Evolutionary conservation across 2,888 invertebrate species (phyloP).

Genomic region (Aleiodes alternator): DNA sequence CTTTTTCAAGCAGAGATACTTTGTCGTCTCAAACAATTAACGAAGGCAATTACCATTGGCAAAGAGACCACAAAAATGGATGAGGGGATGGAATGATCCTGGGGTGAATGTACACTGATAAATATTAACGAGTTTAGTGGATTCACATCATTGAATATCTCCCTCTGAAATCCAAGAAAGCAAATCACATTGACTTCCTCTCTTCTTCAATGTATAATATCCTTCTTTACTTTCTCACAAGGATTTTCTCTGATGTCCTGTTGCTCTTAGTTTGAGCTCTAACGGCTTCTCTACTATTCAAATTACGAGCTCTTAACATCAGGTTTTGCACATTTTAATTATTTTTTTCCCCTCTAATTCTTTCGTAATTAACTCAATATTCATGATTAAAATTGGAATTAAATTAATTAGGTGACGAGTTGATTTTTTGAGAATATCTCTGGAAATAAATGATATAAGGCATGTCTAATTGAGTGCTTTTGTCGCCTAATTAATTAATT

Average conservation of each 20-base stretch:
- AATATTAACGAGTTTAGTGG: conserved; percentile 51
- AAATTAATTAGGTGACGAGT: not conserved
- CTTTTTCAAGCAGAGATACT: conserved; percentile 8
- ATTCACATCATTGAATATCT: conserved; percentile 47
- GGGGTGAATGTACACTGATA: conserved; percentile 45
- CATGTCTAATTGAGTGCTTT: no score
- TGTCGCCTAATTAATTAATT: no score
- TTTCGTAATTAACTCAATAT: no score
- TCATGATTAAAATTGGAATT: no score
- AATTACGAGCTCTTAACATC: conserved; percentile 38
- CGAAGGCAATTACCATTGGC: conserved; percentile 45
- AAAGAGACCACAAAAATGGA: conserved; percentile 43
- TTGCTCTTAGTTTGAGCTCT: conserved; percentile 7
- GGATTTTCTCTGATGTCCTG: conserved; percentile 9
- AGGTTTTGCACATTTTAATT: not conserved
- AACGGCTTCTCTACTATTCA: conserved; percentile 39
- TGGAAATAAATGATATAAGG: not conserved
- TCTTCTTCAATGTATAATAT: not conserved
- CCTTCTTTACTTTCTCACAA: no score
- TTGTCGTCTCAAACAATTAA: conserved; percentile 47
- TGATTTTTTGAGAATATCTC: not conserved
- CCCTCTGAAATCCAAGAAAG: not conserved
- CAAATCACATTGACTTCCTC: conserved; percentile 46
- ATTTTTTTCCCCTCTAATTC: no score
- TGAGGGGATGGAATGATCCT: conserved; percentile 40